Base-by-base conservation (phyloP, 1,140 invertebrate species). In the Leptinotarsa undecemlineata region DNA sequence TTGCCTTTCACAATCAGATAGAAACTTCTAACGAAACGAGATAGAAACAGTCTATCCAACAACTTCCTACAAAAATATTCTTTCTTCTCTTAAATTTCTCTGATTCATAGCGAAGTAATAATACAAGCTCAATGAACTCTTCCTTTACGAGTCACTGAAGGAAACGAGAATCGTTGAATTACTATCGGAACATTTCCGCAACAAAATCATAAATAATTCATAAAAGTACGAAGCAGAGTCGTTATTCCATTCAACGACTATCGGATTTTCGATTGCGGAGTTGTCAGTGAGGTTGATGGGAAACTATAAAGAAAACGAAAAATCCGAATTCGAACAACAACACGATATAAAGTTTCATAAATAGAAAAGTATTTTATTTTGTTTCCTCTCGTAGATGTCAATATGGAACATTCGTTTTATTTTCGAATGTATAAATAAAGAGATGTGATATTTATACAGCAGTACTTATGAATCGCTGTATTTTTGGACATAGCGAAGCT, bases 181-280 rank as follows among this genome's bases (percentile, higher is more conserved):
- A 23, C 26, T 26, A 21, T 26, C 23, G 64, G 23, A 23, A 42
- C 15, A 67, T 6, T 67, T 67, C 64, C 23, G 26, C 17, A 23
- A 42, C 64, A 42, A 17, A 17, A 17, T 23, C 19, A 67, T 67
- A 26, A 67, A 67, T 67, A 67, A 23, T 67, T 33, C 64, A 67
- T 67, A 14, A 0, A 57, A 57, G 51, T 57, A 19, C 5, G 51
- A 17, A n/a, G 51, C 15, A 57, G 15, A 57, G 51, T 57, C 51
- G n/a, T 57, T 57, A 57, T 57, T 57, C 51, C 15, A 57, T 57
- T n/a, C 51, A 8, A n/a, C 4, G 51, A 19, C 33, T 42, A 42
- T 42, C 33, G 8, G 33, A 42, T 42, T 42, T 42, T 42, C 33
- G 33, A 42, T 42, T 42, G 51, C 6, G 51, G 4, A 57, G 13